Conservation (phyloP, 2,888 invertebrate species). For the Saturnia pavonia region DNA sequence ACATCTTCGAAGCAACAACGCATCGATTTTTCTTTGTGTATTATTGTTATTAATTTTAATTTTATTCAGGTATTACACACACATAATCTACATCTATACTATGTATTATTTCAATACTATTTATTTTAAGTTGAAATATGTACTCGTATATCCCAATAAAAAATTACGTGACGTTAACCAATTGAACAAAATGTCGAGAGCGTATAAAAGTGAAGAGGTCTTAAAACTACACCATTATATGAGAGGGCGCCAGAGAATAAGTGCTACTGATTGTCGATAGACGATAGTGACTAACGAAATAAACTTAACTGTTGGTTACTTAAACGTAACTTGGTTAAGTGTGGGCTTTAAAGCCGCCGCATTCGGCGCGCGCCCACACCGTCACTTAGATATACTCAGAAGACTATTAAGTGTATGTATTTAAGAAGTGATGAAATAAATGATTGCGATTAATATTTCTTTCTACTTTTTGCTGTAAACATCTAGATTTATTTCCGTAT, state of each 20-base stretch:
- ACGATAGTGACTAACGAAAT: slow-evolving; percentile 29
- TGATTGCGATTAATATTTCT: neutral
- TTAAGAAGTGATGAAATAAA: neutral
- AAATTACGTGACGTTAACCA: neutral
- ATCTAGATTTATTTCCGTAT: neutral
- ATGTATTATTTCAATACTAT: neutral
- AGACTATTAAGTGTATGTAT: neutral
- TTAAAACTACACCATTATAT: slow-evolving; percentile 26
- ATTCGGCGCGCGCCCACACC: slow-evolving; percentile 20
- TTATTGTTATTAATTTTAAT: neutral
- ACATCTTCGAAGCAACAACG: too few relatives aligned
- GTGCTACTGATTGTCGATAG: slow-evolving; percentile 37
- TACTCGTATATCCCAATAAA: neutral
- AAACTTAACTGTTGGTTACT: slow-evolving; percentile 26
- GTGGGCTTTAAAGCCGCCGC: slow-evolving; percentile 33
- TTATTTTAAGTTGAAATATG: neutral
- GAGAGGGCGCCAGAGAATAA: slow-evolving; percentile 40
- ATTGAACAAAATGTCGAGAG: neutral
- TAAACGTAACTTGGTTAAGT: slow-evolving; percentile 27
- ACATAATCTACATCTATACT: neutral
- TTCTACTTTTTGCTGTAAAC: neutral
- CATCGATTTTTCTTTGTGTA: neutral
- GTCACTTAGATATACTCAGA: neutral
- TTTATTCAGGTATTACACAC: neutral
- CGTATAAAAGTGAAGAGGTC: slow-evolving; percentile 24